A percentile compares a stretch with the other conserved stretches of the same genome.
phyloP scores from a whole-genome alignment of 2,797 vertebrate species.

The Coilia nasus region DNA sequence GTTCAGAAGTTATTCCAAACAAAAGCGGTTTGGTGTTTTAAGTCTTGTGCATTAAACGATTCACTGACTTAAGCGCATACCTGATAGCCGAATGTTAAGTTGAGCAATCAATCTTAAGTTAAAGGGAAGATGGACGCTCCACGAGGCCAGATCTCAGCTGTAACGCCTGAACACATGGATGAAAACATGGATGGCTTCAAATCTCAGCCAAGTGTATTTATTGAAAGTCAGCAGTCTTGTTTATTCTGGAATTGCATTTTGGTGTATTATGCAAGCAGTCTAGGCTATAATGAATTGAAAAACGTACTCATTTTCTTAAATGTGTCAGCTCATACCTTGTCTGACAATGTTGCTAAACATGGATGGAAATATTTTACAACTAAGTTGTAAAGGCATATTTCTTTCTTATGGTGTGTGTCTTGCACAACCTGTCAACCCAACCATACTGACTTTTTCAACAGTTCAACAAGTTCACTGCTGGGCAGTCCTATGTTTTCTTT shows the following conservation, averaged over 20 bases:
- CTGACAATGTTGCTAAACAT: neutral
- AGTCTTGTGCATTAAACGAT: neutral
- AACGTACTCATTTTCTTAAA: neutral
- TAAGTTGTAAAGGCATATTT: neutral
- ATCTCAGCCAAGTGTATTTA: neutral
- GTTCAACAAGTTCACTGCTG: neutral
- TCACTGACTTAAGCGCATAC: neutral
- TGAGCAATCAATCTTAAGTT: neutral
- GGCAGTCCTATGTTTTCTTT: neutral
- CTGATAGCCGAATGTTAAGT: neutral
- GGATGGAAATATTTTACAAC: neutral
- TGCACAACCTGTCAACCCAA: neutral
- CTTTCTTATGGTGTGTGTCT: neutral
- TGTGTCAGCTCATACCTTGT: neutral
- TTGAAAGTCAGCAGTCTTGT: neutral
- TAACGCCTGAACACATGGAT: neutral
- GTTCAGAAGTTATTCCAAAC: neutral
- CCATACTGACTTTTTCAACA: neutral
- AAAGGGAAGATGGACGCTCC: neutral
- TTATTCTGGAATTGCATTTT: neutral
- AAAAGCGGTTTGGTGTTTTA: neutral
- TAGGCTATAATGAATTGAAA: too few species aligned
- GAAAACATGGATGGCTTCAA: neutral
- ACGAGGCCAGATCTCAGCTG: neutral
- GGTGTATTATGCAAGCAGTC: neutral